Percentiles rank a stretch among this genome's conserved stretches.
Evolutionary conservation across 2,797 vertebrate genomes (phyloP).

Genomic region (Pseudopleuronectes americanus): DNA sequence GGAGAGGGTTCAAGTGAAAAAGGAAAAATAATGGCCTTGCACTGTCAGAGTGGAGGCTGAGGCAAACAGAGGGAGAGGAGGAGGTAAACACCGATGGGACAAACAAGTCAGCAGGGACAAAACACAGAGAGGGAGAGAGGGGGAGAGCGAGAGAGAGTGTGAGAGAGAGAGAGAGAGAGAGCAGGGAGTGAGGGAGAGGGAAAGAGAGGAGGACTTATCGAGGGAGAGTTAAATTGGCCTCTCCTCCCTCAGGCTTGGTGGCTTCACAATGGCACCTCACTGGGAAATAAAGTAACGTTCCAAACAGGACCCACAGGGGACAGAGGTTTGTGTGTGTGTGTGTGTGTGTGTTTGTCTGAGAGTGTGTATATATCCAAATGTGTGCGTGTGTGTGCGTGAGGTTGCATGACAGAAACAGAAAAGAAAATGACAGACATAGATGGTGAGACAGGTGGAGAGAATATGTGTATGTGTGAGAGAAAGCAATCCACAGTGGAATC

Average conservation of each 20-base stretch:
- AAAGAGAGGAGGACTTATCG: constrained; percentile 43
- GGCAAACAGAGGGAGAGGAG: constrained; percentile 65
- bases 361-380: no score
- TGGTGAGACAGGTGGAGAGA: constrained; percentile 45
- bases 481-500: constrained; percentile 40
- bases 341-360: constrained; percentile 17
- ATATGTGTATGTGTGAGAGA: constrained; percentile 38
- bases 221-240: constrained; percentile 76
- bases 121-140: constrained; percentile 27
- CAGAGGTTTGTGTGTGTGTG: constrained; percentile 43
- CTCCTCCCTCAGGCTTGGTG: constrained; percentile 68
- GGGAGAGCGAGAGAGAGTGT: constrained; percentile 16
- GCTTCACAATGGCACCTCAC: constrained; percentile 72
- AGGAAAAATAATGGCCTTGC: constrained; percentile 76
- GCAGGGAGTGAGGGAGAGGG: background rate
- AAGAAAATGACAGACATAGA: constrained; percentile 63
- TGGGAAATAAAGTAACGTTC: constrained; percentile 70
- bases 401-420: constrained; percentile 42
- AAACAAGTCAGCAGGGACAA: constrained; percentile 78
- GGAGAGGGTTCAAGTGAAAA: constrained; percentile 55
- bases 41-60: constrained; percentile 71
- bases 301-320: constrained; percentile 72
- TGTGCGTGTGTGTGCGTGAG: constrained; percentile 11
- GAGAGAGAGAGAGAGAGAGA: constrained; percentile 1
- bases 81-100: constrained; percentile 78